phyloP scores from a whole-genome alignment of 2,888 invertebrate species.

The Caenorhabditis drosophilae region DNA sequence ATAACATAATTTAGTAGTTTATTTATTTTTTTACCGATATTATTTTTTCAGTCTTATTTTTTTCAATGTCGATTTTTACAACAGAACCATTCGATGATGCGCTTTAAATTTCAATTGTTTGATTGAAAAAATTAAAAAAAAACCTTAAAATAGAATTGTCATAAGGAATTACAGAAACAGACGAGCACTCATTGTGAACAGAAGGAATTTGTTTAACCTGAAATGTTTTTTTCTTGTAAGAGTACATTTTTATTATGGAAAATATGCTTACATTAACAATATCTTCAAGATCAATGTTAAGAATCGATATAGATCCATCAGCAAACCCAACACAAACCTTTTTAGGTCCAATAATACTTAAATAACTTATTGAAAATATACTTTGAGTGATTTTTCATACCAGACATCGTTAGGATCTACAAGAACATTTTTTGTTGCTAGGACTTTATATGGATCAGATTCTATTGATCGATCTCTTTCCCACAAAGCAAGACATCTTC shows the following conservation, averaged over 20 bases:
- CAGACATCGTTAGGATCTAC: conserved; percentile 33
- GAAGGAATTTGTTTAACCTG: conserved; percentile 12
- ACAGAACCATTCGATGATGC: conserved; percentile 22
- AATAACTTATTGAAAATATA: too few relatives aligned
- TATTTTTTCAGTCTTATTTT: conserved; percentile 21
- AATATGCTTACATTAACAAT: conserved; percentile 15
- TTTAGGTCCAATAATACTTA: conserved; percentile 16
- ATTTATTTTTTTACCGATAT: conserved; percentile 6
- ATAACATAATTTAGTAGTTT: too few relatives aligned
- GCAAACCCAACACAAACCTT: conserved; percentile 19
- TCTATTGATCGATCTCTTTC: conserved; percentile 8
- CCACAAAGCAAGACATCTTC: conserved; percentile 23
- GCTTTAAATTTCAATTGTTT: too few relatives aligned
- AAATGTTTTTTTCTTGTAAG: too few relatives aligned
- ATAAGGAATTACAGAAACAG: conserved; percentile 8
- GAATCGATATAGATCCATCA: conserved; percentile 27
- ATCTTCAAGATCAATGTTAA: conserved; percentile 24
- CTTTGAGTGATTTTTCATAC: conserved; percentile 8
- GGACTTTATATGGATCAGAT: conserved; percentile 23
- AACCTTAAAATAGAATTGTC: conserved; percentile 10
- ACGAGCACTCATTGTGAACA: conserved; percentile 23
- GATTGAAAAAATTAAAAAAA: too few relatives aligned
- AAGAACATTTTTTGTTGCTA: conserved; percentile 15
- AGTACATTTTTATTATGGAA: too few relatives aligned
- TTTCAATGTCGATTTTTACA: conserved; percentile 17